Evolutionary conservation across 2,113 vertebrate species (phyloP).

Genomic region (Cervus canadensis): DNA sequence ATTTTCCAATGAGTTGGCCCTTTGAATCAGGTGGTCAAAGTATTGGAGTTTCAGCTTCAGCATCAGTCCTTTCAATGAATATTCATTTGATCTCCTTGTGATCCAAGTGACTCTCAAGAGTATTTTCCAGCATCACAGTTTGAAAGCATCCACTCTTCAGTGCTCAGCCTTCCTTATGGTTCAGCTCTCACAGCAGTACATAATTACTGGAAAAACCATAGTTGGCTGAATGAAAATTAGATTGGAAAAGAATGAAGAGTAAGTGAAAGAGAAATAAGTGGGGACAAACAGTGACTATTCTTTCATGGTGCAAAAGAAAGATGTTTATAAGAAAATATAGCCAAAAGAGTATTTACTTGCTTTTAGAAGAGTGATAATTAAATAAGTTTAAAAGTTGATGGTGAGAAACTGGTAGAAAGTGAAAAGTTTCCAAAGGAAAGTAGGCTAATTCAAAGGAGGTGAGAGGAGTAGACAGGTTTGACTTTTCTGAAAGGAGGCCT

Average conservation of each 20-base stretch:
- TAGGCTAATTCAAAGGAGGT: background rate
- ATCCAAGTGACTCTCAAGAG: background rate
- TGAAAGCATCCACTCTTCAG: background rate
- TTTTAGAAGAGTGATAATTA: background rate
- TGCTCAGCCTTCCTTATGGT: background rate
- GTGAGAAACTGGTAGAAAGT: background rate
- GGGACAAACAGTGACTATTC: background rate
- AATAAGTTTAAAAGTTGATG: background rate
- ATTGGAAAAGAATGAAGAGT: background rate
- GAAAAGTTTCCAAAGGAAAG: background rate
- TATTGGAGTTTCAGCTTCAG: background rate
- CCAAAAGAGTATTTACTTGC: background rate
- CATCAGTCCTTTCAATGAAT: background rate
- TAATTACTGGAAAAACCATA: background rate
- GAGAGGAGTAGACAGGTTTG: background rate
- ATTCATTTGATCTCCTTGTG: background rate
- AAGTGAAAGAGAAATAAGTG: background rate
- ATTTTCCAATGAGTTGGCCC: background rate
- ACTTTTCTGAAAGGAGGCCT: background rate
- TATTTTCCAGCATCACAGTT: background rate
- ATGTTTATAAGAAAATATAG: background rate
- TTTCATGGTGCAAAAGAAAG: background rate
- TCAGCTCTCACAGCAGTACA: too few species aligned
- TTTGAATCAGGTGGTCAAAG: background rate
- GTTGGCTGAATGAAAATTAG: background rate